Percentiles rank a stretch among this genome's conserved stretches.
These are phyloP conservation scores for Lamprologus callipterus DNA, from an alignment of 2,113 vertebrate species.

Conservation along the genomic window DNA sequence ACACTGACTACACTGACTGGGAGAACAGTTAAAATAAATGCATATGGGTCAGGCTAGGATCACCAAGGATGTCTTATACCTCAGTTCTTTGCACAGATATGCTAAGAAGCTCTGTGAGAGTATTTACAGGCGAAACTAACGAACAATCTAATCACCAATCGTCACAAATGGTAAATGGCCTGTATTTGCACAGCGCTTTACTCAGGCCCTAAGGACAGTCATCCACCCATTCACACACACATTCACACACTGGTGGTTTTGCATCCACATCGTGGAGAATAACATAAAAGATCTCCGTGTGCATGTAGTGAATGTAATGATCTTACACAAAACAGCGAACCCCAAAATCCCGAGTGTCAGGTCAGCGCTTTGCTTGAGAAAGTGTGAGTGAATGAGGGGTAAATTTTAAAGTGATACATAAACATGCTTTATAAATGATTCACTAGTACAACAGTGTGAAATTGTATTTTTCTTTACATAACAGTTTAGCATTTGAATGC, in stretches of 20 bases:
- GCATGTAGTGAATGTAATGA: not conserved
- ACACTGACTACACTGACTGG: fast-evolving
- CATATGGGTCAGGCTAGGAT: not conserved
- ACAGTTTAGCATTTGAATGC: fast-evolving
- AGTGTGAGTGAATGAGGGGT: fast-evolving
- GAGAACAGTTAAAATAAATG: not conserved
- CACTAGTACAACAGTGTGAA: not conserved
- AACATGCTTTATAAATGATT: not conserved
- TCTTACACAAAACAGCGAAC: fast-evolving
- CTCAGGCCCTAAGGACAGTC: fast-evolving
- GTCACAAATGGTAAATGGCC: not conserved
- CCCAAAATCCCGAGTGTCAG: fast-evolving
- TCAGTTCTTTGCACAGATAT: not conserved
- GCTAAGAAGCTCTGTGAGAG: not conserved
- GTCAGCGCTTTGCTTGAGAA: fast-evolving
- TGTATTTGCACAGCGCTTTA: fast-evolving
- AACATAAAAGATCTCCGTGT: fast-evolving
- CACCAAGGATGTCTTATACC: not conserved
- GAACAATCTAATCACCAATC: not conserved
- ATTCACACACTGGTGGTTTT: not conserved
- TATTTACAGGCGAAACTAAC: not conserved
- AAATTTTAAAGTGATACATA: fast-evolving
- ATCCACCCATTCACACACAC: not conserved
- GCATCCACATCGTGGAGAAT: not conserved
- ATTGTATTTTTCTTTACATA: not conserved